Conservation (phyloP, 2,797 vertebrate species). For the Hydrophis major region DNA sequence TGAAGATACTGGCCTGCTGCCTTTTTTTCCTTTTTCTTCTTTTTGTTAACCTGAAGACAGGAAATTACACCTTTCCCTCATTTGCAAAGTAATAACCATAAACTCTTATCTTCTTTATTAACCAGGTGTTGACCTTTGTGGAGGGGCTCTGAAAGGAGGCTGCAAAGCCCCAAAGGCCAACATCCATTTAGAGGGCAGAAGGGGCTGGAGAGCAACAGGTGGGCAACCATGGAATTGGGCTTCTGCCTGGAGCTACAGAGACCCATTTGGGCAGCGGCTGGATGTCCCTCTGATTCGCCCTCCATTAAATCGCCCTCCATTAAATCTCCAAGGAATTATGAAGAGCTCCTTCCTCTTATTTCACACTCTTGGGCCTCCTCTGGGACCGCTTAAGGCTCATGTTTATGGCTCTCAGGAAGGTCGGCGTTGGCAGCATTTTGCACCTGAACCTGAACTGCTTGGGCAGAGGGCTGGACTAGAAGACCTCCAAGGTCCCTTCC, state of each 20-base stretch:
- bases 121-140: conserved; percentile 63
- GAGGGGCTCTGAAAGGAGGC: conserved; percentile 19
- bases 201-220: conserved; percentile 38
- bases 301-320: conserved; percentile 5
- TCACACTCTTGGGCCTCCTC: not conserved
- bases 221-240: conserved; percentile 24
- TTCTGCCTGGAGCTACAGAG: not conserved
- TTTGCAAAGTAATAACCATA: conserved; percentile 72
- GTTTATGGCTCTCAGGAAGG: not conserved
- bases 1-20: not conserved
- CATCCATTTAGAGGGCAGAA: conserved; percentile 23
- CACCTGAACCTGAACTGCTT: not conserved
- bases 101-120: conserved; percentile 62
- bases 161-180: conserved; percentile 47
- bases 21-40: conserved; percentile 46
- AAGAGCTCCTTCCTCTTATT: not conserved
- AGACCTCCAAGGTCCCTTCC: too few species aligned
- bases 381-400: not conserved
- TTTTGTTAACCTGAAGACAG: conserved; percentile 74
- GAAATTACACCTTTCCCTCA: conserved; percentile 78
- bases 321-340: not conserved
- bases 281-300: not conserved
- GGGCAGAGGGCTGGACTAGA: too few species aligned
- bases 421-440: not conserved
- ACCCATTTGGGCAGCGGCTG: not conserved